These are phyloP conservation scores for Melanotaenia trifasciata DNA, from an alignment of 2,797 vertebrate species.

Conservation along the genomic window DNA sequence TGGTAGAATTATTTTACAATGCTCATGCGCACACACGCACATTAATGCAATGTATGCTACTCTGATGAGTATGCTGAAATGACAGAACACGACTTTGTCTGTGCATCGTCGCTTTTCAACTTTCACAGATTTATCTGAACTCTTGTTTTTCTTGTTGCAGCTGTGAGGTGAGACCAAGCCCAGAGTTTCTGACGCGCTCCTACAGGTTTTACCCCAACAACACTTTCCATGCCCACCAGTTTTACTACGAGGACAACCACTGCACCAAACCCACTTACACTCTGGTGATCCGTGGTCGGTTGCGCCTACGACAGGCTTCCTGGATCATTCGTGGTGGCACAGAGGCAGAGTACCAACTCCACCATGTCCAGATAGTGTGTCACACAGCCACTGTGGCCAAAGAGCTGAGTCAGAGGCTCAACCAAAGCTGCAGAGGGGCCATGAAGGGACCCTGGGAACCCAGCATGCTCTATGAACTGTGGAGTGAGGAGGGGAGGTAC, in stretches of 20 bases:
- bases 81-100: too few species aligned
- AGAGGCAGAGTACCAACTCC: conserved; percentile 93
- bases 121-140: background rate
- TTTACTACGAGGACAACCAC: conserved; percentile 94
- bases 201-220: conserved; percentile 94
- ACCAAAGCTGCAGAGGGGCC: conserved; percentile 87
- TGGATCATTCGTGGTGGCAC: conserved; percentile 97
- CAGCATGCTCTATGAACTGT: conserved; percentile 86
- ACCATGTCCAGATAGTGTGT: conserved; percentile 87
- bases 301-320: conserved; percentile 93
- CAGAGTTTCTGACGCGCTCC: conserved; percentile 95
- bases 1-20: too few species aligned
- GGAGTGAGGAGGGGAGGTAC: conserved; percentile 88
- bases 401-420: conserved; percentile 86
- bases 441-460: conserved; percentile 82
- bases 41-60: too few species aligned
- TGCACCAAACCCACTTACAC: conserved; percentile 94
- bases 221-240: conserved; percentile 95
- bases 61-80: too few species aligned
- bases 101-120: too few species aligned
- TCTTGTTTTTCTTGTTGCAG: conserved; percentile 72
- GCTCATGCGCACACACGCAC: too few species aligned
- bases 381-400: conserved; percentile 86
- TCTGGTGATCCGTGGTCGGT: conserved; percentile 88
- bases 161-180: conserved; percentile 95